phyloP scores from a whole-genome alignment of 2,797 vertebrate genomes.

The Alexandromys oeconomus region DNA sequence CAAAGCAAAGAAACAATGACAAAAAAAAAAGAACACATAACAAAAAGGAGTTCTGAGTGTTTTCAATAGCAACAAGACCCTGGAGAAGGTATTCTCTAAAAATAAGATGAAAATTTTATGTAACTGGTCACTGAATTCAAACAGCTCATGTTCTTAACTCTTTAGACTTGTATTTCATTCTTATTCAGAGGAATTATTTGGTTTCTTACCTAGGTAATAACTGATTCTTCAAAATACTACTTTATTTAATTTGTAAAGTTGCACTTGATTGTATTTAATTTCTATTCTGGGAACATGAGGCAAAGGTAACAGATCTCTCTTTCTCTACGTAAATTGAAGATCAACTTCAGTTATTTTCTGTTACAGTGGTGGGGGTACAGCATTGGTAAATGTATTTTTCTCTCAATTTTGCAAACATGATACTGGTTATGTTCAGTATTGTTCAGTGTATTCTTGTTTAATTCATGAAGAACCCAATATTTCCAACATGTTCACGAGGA shows the following conservation, averaged over 20 bases:
- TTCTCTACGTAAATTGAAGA: neutral
- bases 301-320: neutral
- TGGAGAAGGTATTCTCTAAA: neutral
- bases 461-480: neutral
- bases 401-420: neutral
- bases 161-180: neutral
- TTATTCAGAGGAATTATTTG: neutral
- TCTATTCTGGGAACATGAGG: too few species aligned
- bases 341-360: neutral
- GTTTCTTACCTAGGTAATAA: neutral
- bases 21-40: too few species aligned
- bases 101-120: neutral
- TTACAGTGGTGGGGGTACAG: neutral
- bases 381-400: neutral
- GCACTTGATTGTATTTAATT: neutral
- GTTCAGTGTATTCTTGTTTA: neutral
- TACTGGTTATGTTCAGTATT: neutral
- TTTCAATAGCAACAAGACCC: neutral
- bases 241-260: neutral
- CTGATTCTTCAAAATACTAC: neutral
- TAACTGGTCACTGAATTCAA: neutral
- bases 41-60: neutral
- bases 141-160: neutral
- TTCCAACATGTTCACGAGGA: neutral
- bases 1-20: too few species aligned